Evolutionary conservation across 2,888 invertebrate species (phyloP).

Genomic region (Rutpela maculata): DNA sequence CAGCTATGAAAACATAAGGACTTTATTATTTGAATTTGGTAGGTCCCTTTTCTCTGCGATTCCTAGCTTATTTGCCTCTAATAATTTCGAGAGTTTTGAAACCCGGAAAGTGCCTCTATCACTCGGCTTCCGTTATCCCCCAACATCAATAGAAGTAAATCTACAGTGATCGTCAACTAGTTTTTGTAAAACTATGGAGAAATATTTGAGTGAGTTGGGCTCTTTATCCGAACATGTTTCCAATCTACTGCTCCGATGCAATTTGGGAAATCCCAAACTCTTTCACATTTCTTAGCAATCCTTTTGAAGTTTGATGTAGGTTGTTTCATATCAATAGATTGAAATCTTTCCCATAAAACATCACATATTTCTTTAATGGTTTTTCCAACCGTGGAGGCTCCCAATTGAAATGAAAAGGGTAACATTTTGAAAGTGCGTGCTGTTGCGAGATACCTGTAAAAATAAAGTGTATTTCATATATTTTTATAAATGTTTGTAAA

Average conservation of each 20-base stretch:
- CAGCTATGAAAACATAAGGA: no score
- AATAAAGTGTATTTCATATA: no score
- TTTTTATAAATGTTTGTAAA: no score
- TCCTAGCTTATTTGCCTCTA: neutral
- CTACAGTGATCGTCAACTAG: conserved; percentile 39
- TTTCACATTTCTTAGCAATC: no score
- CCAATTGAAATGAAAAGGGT: neutral
- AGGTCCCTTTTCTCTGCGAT: no score
- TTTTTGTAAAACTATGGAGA: conserved; percentile 43
- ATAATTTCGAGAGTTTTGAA: neutral
- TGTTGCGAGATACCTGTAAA: neutral
- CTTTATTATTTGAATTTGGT: no score
- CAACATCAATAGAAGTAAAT: conserved; percentile 43
- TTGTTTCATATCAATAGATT: no score
- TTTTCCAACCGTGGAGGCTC: neutral
- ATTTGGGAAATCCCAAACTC: neutral
- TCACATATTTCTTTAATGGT: neutral
- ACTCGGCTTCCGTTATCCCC: conserved; percentile 44
- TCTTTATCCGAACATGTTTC: neutral
- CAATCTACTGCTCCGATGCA: no score
- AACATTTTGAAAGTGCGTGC: neutral
- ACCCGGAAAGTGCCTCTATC: conserved; percentile 2
- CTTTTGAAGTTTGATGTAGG: no score
- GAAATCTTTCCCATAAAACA: no score
- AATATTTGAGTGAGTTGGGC: conserved; percentile 17